Evolutionary conservation across 1,140 invertebrate genomes (phyloP), one percentile per base, ranked within the genome.

Genomic region (Platyscapa corneri): DNA sequence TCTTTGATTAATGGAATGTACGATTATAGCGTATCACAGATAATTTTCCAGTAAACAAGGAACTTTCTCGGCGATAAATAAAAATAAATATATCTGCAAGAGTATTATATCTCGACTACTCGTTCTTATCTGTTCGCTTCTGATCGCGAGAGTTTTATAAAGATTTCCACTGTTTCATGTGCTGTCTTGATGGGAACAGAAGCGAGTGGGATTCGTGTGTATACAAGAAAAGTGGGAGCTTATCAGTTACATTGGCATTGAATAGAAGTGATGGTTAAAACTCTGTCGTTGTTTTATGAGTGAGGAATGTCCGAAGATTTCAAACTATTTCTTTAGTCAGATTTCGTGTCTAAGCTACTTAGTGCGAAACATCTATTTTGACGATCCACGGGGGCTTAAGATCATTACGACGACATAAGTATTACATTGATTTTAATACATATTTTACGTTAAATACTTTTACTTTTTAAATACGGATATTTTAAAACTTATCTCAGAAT

Each of bases 171-270:
- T 88, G 86, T 87, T 87, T 86, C 16, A 64, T 27, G 42, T 53
- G 60, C 23, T 23, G 8, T 74, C 46, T 75, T 42, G 83, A 65
- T 39, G 65, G 42, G 39, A 84, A 86, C 84, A 84, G 74, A 77
- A 70, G 74, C 80, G 46, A 85, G 56, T 46, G 82, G n/a, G 49
- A 49, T 16, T 23, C n/a, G 56, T n/a, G 72, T 74, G 3, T 10
- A 18, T 49, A 7, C 20, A 72, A 72, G 53, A 27, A 42, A 37
- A 80, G 2, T 7, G 3, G 6, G 70, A 37, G 37, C 46, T 88
- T 89, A 89, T 89, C 87, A 88, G 64, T 87, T 87, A 87, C 88
- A 88, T 88, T 88, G 87, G 86, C 87, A 89, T 88, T 89, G 88
- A 87, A 81, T 80, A 39, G 67, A 75, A 76, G 34, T 37, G 78